Conservation (phyloP, 2,888 invertebrate genomes). For the Cephus spinipes region DNA sequence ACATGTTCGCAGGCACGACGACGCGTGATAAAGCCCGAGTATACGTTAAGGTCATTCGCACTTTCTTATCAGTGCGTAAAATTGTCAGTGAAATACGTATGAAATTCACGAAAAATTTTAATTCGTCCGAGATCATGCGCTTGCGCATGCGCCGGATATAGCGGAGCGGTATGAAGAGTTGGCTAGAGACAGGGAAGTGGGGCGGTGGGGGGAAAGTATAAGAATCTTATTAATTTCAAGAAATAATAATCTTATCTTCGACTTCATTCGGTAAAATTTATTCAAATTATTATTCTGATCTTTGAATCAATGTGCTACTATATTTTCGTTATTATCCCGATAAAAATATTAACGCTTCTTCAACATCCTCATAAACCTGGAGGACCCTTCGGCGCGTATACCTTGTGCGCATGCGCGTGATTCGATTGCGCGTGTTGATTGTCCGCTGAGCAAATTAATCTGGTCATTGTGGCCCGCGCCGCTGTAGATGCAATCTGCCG, state of each 20-base stretch:
- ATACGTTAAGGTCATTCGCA: slow-evolving; percentile 20
- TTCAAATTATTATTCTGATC: too few relatives aligned
- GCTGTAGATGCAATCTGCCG: background rate
- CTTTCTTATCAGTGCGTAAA: background rate
- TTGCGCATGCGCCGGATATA: background rate
- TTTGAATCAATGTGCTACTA: background rate
- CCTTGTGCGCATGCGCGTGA: too few relatives aligned
- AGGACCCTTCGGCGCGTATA: too few relatives aligned
- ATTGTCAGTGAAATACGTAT: background rate
- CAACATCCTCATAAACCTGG: background rate
- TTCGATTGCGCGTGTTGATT: background rate
- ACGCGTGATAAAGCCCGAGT: slow-evolving; percentile 10
- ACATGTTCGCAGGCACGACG: slow-evolving; percentile 21
- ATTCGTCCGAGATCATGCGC: background rate
- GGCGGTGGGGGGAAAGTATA: background rate
- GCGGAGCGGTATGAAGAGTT: background rate
- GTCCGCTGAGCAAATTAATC: background rate
- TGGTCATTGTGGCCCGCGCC: background rate
- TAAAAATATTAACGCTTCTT: background rate
- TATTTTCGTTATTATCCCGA: background rate
- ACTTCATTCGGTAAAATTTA: background rate
- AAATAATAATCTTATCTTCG: background rate
- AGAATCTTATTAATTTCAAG: background rate
- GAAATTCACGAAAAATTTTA: background rate
- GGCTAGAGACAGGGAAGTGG: too few relatives aligned